These are phyloP conservation scores for Dicaeum eximium DNA, from an alignment of 2,113 vertebrate species.

Conservation along the genomic window DNA sequence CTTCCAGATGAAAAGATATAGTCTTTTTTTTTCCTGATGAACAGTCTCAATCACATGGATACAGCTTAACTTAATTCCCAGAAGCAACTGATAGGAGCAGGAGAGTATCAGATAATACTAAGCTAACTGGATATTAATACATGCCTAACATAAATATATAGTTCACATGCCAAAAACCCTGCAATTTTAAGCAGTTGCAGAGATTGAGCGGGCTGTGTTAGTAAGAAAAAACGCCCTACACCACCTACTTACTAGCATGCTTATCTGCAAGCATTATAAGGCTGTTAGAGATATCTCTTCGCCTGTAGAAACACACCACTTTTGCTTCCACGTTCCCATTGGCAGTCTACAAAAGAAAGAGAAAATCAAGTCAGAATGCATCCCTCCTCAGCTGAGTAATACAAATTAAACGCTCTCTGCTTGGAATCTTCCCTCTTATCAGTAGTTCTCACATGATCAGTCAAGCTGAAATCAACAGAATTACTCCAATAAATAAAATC, in stretches of 20 bases:
- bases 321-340: slow-evolving; percentile 98
- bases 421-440: not conserved
- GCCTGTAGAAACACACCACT: slow-evolving; percentile 97
- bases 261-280: slow-evolving; percentile 98
- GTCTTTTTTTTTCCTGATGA: not conserved
- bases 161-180: not conserved
- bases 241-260: slow-evolving; percentile 89
- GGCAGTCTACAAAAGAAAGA: slow-evolving; percentile 84
- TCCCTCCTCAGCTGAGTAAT: not conserved
- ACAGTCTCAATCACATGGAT: not conserved
- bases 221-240: not conserved
- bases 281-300: slow-evolving; percentile 96
- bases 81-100: not conserved
- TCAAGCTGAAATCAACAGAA: not conserved
- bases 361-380: slow-evolving; percentile 27
- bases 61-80: not conserved
- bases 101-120: not conserved
- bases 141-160: not conserved
- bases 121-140: not conserved
- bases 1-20: not conserved
- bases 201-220: not conserved
- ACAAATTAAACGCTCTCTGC: not conserved
- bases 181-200: not conserved
- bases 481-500: not conserved
- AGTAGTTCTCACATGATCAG: not conserved